Evolutionary conservation across 2,888 invertebrate genomes (phyloP).

Genomic region (Asteroscopus sphinx): DNA sequence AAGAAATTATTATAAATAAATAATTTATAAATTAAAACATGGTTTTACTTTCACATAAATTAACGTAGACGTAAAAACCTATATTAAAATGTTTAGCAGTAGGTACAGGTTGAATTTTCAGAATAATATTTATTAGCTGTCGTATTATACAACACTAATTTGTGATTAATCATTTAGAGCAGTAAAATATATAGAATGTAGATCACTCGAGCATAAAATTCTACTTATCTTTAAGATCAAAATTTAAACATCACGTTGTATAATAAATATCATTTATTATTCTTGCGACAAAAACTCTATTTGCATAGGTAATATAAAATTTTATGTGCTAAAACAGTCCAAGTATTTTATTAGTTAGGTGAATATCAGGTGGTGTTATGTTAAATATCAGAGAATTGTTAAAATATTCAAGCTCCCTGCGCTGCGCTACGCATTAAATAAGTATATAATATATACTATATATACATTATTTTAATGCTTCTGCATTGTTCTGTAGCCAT

Average conservation of each 20-base stretch:
- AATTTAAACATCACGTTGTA: conserved; percentile 39
- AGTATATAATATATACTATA: neutral
- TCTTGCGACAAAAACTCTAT: conserved; percentile 42
- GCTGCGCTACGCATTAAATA: conserved; percentile 36
- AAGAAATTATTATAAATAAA: conserved; percentile 12
- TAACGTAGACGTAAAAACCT: conserved; percentile 27
- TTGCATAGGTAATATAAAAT: conserved; percentile 47
- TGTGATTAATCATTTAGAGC: conserved; percentile 40
- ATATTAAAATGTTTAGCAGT: conserved; percentile 24
- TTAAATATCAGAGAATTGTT: conserved; percentile 28
- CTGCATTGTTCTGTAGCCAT: conserved; percentile 8
- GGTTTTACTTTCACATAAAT: conserved; percentile 29
- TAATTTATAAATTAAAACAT: neutral
- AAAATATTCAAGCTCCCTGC: conserved; percentile 30
- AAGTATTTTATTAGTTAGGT: conserved; percentile 32
- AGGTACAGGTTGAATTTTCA: conserved; percentile 21
- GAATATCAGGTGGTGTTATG: conserved; percentile 8
- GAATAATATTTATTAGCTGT: conserved; percentile 50
- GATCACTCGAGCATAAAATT: conserved; percentile 44
- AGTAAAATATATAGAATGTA: conserved; percentile 43
- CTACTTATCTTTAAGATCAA: conserved; percentile 49
- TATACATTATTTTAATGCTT: conserved; percentile 6
- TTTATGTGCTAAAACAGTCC: conserved; percentile 38
- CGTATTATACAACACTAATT: conserved; percentile 50
- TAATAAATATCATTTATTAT: conserved; percentile 53